Evolutionary conservation across 2,113 vertebrate species (phyloP), one percentile per base, ranked within the genome.

Genomic region (Amphiprion percula): DNA sequence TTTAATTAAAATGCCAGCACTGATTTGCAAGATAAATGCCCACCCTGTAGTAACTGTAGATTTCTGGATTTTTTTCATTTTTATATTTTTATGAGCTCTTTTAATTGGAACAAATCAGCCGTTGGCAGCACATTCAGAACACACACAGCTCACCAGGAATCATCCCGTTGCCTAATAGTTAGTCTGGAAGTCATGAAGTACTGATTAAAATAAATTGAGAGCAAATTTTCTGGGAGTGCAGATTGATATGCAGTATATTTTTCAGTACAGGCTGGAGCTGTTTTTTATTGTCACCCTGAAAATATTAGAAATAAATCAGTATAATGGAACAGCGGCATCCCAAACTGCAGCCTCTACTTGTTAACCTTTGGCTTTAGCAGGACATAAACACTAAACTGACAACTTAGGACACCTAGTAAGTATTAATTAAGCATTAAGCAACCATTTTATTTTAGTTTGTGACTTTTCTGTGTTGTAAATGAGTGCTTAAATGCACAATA

Each of bases 161-260:
- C 5, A 49, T 54, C 62, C 39, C 21, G 46, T 65, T 72, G 67
- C 59, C 60, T 10, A 44, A 70, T 23, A 59, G 44, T 58, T 10
- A 26, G 54, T 56, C n/a, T 61, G 37, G 21, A 77, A 77, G 44
- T 30, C 19, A 21, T 21, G 49, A 5, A 8, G 54, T 33, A 70
- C 68, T 70, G 24, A 52, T 19, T 37, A 37, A 37, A 37, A 37
- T 37, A n/a, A 49, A 63, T 21, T 53, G 10, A n/a, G 50, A 47
- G 46, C 21, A 39, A 70, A 65, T 53, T 58, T 39, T 26, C 19
- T 17, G 11, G 14, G 64, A 21, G 17, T 37, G 4, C 37, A 61
- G 58, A 73, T 68, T 8, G 24, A 15, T 30, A 30, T 6, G 3
- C 1, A 5, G 10, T 49, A 47, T 41, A n/a, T 44, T 61, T 66